phyloP scores from a whole-genome alignment of 1,140 invertebrate genomes.

The Solenopsis invicta region DNA sequence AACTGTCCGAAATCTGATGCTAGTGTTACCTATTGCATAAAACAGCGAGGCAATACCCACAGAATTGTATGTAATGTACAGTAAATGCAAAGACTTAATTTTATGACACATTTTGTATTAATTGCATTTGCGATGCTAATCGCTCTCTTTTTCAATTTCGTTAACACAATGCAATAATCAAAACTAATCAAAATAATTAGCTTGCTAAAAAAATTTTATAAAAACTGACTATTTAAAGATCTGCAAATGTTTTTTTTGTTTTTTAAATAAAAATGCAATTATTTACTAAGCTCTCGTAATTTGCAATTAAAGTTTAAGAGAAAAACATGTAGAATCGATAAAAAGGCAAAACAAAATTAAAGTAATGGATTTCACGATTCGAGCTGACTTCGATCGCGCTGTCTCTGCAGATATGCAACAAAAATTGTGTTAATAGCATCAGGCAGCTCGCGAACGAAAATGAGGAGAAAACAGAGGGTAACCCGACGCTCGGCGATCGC shows the following conservation, averaged over 20 bases:
- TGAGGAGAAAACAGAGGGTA: conserved; percentile 20
- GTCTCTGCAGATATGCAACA: not conserved
- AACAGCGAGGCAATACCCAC: not conserved
- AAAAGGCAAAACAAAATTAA: not conserved
- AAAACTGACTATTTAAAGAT: not conserved
- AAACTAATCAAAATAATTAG: conserved; percentile 11
- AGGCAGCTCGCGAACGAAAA: not conserved
- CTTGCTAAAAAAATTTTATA: not conserved
- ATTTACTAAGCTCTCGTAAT: not conserved
- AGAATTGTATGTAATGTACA: not conserved
- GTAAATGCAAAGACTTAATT: not conserved
- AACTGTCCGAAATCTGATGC: not conserved
- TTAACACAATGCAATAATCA: not conserved
- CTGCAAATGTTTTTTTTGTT: not conserved
- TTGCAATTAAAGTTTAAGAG: not conserved
- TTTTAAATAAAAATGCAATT: not conserved
- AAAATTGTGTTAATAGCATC: conserved; percentile 50
- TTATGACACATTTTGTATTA: conserved; percentile 10
- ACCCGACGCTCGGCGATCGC: conserved; percentile 26
- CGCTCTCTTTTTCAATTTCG: not conserved
- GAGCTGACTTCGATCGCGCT: not conserved
- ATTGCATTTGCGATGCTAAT: conserved; percentile 2
- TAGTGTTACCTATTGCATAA: not conserved
- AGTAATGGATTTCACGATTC: not conserved
- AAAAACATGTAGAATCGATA: not conserved